phyloP scores from a whole-genome alignment of 2,888 invertebrate genomes.

The Tribolium freemani region DNA sequence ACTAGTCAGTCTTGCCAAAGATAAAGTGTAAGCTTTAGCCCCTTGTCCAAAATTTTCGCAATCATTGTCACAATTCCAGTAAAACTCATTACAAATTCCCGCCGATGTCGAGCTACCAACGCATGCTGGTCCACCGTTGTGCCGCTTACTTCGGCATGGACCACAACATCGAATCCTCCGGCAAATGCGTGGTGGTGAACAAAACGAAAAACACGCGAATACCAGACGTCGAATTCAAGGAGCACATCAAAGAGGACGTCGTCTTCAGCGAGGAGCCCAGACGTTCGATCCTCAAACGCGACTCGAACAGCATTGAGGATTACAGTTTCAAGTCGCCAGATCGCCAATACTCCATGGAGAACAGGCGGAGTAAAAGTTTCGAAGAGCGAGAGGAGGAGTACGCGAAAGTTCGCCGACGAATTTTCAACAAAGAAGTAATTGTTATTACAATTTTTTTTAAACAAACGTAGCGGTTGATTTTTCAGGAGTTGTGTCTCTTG shows the following conservation, averaged over 20 bases:
- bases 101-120: constrained; percentile 94
- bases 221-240: constrained; percentile 81
- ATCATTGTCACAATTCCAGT: constrained; percentile 65
- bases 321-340: constrained; percentile 74
- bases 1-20: constrained; percentile 85
- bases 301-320: constrained; percentile 86
- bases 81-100: constrained; percentile 87
- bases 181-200: constrained; percentile 87
- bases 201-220: constrained; percentile 80
- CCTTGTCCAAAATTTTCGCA: not conserved
- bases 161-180: constrained; percentile 90
- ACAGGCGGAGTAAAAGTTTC: constrained; percentile 84
- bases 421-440: constrained; percentile 75
- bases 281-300: constrained; percentile 86
- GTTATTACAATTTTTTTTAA: too few relatives aligned
- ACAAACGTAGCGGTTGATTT: not conserved
- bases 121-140: constrained; percentile 95
- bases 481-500: constrained; percentile 31
- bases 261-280: constrained; percentile 78
- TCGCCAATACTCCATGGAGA: constrained; percentile 72
- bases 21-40: constrained; percentile 76
- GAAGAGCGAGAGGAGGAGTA: constrained; percentile 95
- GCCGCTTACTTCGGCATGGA: constrained; percentile 95
- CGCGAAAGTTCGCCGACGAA: constrained; percentile 86
- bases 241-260: constrained; percentile 77